Base-by-base conservation (phyloP, 2,888 invertebrate species). In the Scaptomyza tumidula region DNA sequence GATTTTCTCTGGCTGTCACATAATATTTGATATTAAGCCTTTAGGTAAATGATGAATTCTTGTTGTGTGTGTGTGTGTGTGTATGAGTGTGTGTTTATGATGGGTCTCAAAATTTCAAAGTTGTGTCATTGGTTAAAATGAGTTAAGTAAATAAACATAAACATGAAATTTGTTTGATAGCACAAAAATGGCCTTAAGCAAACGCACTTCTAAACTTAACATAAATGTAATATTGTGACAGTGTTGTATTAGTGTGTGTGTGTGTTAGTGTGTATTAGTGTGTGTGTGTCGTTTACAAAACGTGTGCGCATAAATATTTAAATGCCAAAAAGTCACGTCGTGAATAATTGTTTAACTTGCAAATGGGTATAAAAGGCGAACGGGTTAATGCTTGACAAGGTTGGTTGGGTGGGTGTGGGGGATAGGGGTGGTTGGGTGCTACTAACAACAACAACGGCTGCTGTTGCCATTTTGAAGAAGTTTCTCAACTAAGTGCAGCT, bases 241-340 rank as follows among this genome's bases (percentile, higher is more conserved):
- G 14, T n/a, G 63, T 71, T 54, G 55, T 37, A 54, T 58, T 27
- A 14, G 48, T 33, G 53, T 53, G 55, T 59, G 49, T 39, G 35
- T 63, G 48, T 41, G 54, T 24, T 27, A 37, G 54, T 53, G 54
- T 43, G 31, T 37, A 54, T 58, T 27, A 14, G 48, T 33, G 33
- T 52, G 43, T 31, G 46, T 56, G 31, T 44, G 59, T 41, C 73
- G 64, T 69, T 69, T 71, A 61, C 60, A 62, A 78, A 81, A 81
- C 75, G 87, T 83, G 80, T 73, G 71, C 76, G 65, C 78, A 85
- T 85, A 85, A 86, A 85, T 85, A 85, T 85, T 85, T 87, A 74
- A 87, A 85, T 77, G 85, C 71, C 87, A 83, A 85, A 87, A 85
- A 87, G 85, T 85, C 85, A 87, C 87, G 85, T 85, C 80, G 80